Evolutionary conservation across 2,888 invertebrate species (phyloP), one percentile per base, ranked within the genome.

Genomic region (Caenorhabditis sp.): DNA sequence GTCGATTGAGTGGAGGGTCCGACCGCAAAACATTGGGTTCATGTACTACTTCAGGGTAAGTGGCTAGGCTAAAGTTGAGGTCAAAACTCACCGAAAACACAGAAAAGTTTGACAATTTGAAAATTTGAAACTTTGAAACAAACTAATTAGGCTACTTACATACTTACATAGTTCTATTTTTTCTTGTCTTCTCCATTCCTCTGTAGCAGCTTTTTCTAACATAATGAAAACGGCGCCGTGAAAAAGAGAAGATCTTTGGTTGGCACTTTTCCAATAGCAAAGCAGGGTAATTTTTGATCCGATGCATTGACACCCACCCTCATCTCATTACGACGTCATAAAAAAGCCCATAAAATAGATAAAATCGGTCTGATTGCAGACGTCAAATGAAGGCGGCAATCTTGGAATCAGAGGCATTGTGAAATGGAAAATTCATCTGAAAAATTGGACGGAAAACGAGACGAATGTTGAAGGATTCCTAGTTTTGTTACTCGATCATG

Each of bases 331-430:
- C 61, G 32, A 26, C 55, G 56, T 58, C 64, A 72, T 72, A 62
- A 77, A 77, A 78, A 70, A 44, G 51, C 65, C 53, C 58, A 35
- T 65, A 70, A 79, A 70, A 51, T 22, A 11, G n/a, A 47, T 6
- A 9, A 32, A n/a, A n/a, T n/a, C n/a, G n/a, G 32, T 32, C 13
- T 15, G 28, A 26, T 56, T 68, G 35, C 65, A 81, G 81, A 81
- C 81, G 13, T 40, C 67, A 28, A 62, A 71, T 20, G 62, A 67
- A 22, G 71, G 76, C 28, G 44, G 58, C 50, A 77, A 81, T 71
- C 58, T 81, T 1, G 18, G 60, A 44, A 68, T 81, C 22, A 58
- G 62, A 71, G 76, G 81, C n/a, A 71, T 81, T 15, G 77, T 81
- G n/a, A 67, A 51, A 28, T 81, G 76, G 65, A 81, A 71, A 44